A percentile compares a stretch with the other conserved stretches of the same genome.
phyloP scores from a whole-genome alignment of 2,797 vertebrate species.

The Cyprinodon diabolis region DNA sequence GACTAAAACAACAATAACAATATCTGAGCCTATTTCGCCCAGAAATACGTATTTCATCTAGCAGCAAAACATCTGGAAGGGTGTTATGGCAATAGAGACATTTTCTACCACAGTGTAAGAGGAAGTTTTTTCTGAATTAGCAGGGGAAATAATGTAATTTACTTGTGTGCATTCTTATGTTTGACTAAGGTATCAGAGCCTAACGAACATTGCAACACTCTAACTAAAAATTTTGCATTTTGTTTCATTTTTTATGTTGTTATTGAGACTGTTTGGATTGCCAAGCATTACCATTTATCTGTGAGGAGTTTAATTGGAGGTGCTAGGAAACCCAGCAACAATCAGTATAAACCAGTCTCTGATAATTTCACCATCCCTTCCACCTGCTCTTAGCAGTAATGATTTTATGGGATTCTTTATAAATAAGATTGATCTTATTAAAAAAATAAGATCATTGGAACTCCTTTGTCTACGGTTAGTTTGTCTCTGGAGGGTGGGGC shows the following conservation, averaged over 20 bases:
- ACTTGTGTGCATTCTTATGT: slow-evolving; percentile 17
- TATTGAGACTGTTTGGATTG: slow-evolving; percentile 42
- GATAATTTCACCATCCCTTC: too few species aligned
- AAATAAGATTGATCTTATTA: too few species aligned
- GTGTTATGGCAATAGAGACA: slow-evolving; percentile 49
- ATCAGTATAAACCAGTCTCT: slow-evolving; percentile 36
- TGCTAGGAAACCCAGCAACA: slow-evolving; percentile 64
- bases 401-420: too few species aligned
- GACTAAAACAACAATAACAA: slow-evolving; percentile 61
- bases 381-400: too few species aligned
- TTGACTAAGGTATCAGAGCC: slow-evolving; percentile 24
- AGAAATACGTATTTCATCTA: slow-evolving; percentile 63
- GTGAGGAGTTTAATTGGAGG: slow-evolving; percentile 70
- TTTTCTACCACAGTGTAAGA: slow-evolving; percentile 52
- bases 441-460: too few species aligned
- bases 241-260: slow-evolving; percentile 15
- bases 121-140: slow-evolving; percentile 55
- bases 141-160: slow-evolving; percentile 24
- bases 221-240: slow-evolving; percentile 49
- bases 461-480: too few species aligned
- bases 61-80: slow-evolving; percentile 53
- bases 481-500: too few species aligned
- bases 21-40: slow-evolving; percentile 46
- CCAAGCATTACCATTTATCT: slow-evolving; percentile 70
- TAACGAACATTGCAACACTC: slow-evolving; percentile 43